Conservation (phyloP, 1,140 invertebrate species). For the Drosophila ambigua region DNA sequence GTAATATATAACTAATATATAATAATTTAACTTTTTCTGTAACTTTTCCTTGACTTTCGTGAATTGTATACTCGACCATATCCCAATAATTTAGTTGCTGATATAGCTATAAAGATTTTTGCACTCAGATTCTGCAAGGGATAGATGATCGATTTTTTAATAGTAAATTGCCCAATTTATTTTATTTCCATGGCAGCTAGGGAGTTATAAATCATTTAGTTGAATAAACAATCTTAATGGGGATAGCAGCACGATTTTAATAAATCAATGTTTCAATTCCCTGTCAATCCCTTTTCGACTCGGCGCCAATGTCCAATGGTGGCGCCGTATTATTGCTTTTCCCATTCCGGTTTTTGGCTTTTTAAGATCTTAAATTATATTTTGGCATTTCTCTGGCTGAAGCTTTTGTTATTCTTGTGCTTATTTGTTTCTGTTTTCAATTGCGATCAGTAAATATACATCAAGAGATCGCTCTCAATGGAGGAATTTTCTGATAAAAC, state of each 20-base stretch:
- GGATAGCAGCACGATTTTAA: background rate
- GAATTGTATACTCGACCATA: too few species aligned
- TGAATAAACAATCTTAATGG: too few species aligned
- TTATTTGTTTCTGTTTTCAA: slow-evolving; percentile 56
- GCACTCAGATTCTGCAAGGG: too few species aligned
- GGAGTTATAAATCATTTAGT: too few species aligned
- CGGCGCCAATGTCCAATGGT: slow-evolving; percentile 35
- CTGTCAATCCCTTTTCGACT: slow-evolving; percentile 17
- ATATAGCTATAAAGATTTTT: too few species aligned
- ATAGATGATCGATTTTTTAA: too few species aligned
- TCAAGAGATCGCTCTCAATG: slow-evolving; percentile 19
- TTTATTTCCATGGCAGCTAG: too few species aligned
- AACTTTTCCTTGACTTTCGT: background rate
- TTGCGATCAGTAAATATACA: slow-evolving; percentile 70
- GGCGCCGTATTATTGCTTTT: slow-evolving; percentile 39
- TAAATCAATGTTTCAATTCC: slow-evolving; percentile 3
- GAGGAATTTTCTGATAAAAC: slow-evolving; percentile 42
- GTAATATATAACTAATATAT: too few species aligned
- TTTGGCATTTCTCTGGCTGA: slow-evolving; percentile 51
- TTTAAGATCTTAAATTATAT: slow-evolving; percentile 68
- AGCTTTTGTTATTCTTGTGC: slow-evolving; percentile 4
- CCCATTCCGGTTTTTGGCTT: slow-evolving; percentile 45
- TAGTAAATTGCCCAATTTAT: too few species aligned
- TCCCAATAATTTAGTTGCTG: too few species aligned
- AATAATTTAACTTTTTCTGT: background rate